Percentiles rank a stretch among this genome's conserved stretches.
Conservation (phyloP, 2,888 invertebrate species). For the Andrena chrysosceles region DNA sequence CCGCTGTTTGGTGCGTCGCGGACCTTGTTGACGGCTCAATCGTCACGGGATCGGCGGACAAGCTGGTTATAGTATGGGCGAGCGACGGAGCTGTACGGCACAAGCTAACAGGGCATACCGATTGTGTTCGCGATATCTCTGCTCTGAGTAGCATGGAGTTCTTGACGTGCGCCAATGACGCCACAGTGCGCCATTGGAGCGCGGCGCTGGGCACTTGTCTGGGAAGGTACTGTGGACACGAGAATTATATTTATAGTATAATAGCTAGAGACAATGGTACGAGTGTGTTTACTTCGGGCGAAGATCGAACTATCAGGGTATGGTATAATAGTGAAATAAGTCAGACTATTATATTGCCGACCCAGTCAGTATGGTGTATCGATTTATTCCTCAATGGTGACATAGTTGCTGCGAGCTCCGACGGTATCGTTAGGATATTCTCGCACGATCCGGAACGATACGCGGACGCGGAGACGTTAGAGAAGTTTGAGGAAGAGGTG, state of each 20-base stretch:
- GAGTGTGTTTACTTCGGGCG: slow-evolving; percentile 93
- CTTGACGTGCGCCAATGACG: slow-evolving; percentile 97
- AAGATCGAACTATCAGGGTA: slow-evolving; percentile 93
- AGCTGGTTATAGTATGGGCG: slow-evolving; percentile 94
- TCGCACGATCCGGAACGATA: slow-evolving; percentile 90
- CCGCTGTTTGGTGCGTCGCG: slow-evolving; percentile 94
- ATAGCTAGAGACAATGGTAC: slow-evolving; percentile 84
- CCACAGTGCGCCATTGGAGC: slow-evolving; percentile 93
- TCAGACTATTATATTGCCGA: slow-evolving; percentile 91
- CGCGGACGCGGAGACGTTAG: slow-evolving; percentile 88
- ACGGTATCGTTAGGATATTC: slow-evolving; percentile 95
- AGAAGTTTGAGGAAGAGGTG: slow-evolving; percentile 91
- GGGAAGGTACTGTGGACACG: slow-evolving; percentile 92
- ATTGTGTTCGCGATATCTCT: slow-evolving; percentile 94
- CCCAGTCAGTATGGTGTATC: slow-evolving; percentile 96
- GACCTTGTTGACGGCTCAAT: slow-evolving; percentile 87
- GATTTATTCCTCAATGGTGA: slow-evolving; percentile 94
- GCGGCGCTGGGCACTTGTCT: slow-evolving; percentile 91
- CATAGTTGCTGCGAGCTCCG: slow-evolving; percentile 92
- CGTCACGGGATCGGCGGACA: slow-evolving; percentile 97
- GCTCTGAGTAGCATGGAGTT: slow-evolving; percentile 91
- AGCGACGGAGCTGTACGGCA: slow-evolving; percentile 86
- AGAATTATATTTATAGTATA: slow-evolving; percentile 93
- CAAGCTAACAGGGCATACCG: slow-evolving; percentile 91
- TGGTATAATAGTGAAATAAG: slow-evolving; percentile 90